A percentile compares a stretch with the other conserved stretches of the same genome.
Evolutionary conservation across 1,140 invertebrate species (phyloP).

Genomic region (Adelges cooleyi): DNA sequence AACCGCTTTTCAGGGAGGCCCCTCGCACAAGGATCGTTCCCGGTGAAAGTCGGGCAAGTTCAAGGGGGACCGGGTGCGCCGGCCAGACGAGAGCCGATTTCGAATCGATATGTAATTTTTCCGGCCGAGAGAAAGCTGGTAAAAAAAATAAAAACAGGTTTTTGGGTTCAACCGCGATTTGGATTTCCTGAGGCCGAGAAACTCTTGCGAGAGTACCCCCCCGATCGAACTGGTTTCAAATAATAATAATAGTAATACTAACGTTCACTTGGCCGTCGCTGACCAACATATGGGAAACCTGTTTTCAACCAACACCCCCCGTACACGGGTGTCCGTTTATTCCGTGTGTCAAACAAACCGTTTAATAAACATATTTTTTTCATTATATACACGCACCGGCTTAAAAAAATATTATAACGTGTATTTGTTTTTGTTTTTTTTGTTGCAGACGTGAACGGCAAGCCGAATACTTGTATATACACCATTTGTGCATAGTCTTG

Average conservation of each 20-base stretch:
- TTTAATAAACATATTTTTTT: too few species aligned
- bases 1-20: not conserved
- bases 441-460: constrained; percentile 15
- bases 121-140: constrained; percentile 9
- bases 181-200: constrained; percentile 17
- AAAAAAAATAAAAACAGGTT: constrained; percentile 26
- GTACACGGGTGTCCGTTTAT: not conserved
- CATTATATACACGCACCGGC: too few species aligned
- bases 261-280: not conserved
- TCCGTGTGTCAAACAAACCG: too few species aligned
- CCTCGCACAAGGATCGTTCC: not conserved
- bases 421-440: not conserved
- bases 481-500: constrained; percentile 18
- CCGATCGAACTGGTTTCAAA: not conserved
- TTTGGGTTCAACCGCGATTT: not conserved
- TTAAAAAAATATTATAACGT: too few species aligned
- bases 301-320: not conserved
- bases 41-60: constrained; percentile 27
- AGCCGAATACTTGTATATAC: constrained; percentile 9
- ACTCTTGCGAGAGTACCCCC: not conserved
- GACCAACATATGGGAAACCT: not conserved
- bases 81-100: not conserved
- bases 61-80: constrained; percentile 13
- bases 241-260: not conserved
- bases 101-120: constrained; percentile 1